Conservation (phyloP, 2,888 invertebrate genomes). For the Cheiracanthium punctorium region DNA sequence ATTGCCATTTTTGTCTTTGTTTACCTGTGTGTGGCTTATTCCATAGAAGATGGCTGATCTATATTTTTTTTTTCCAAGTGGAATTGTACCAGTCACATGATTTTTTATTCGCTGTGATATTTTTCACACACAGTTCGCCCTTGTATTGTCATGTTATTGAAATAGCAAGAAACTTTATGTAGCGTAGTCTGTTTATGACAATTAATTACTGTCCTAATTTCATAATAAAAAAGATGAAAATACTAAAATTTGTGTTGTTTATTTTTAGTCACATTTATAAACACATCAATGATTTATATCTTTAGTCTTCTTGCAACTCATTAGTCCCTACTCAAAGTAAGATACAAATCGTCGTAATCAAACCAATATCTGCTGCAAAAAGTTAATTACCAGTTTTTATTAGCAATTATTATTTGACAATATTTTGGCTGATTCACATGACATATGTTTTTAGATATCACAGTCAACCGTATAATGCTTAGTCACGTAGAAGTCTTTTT, state of each 20-base stretch:
- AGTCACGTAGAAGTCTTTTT: too few species aligned
- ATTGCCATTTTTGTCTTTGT: constrained; percentile 14
- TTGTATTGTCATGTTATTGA: constrained; percentile 14
- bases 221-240: constrained; percentile 4
- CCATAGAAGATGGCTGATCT: neutral
- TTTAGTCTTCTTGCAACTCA: too few species aligned
- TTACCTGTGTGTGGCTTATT: neutral
- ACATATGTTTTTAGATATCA: too few species aligned
- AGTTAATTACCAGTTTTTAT: too few species aligned
- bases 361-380: too few species aligned
- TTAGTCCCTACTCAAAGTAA: too few species aligned
- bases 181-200: constrained; percentile 1
- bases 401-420: too few species aligned
- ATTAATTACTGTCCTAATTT: constrained; percentile 10
- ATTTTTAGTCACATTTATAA: too few species aligned
- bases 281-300: too few species aligned
- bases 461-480: too few species aligned
- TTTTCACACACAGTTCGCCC: constrained; percentile 43
- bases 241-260: neutral
- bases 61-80: neutral
- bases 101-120: constrained; percentile 56
- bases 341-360: too few species aligned
- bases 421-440: too few species aligned
- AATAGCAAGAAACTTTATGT: neutral
- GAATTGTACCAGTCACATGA: constrained; percentile 34